Base-by-base conservation (phyloP, 2,888 invertebrate species). In the Flexamia atlantica region DNA sequence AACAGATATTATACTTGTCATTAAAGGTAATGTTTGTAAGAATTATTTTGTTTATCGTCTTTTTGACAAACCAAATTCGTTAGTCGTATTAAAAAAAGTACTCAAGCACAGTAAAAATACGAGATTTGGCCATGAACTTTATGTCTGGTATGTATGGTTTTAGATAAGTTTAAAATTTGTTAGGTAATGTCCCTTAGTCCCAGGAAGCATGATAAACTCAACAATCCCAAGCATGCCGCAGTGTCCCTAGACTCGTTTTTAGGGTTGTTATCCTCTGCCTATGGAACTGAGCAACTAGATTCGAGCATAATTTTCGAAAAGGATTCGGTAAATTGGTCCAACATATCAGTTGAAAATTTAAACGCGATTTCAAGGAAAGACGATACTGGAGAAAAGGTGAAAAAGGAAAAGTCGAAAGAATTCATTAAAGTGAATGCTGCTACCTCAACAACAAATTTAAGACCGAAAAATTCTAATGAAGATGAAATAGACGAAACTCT, bases 361-460 rank as follows among this genome's bases (percentile, higher is more conserved):
- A 50, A 9, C 1, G 28, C 76, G 12, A 7, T 28, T 20, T 1
- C 28, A 1, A 46, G 25, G n/a, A 76, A 50, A 76, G 72, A 42
- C 2, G 53, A 46, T 14, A 2, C 9, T 7, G 28, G 50, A 4
- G 74, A 42, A 20, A 28, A 42, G 20, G 20, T 7, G 12, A 76
- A 25, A 28, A n/a, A n/a, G 20, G 12, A 42, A 1, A n/a, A 42
- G 23, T 1, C 5, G 17, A 36, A 46, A 50, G 76, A 50, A 50
- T 23, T 7, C 12, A 28, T 12, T 4, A 76, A 76, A 32, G 42
- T 50, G 20, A 76, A 20, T 50, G 53, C 32, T 28, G 20, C 28
- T 28, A 76, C 76, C n/a, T 76, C 76, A 14, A 76, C 76, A 25
- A 76, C 76, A 7, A 76, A 25, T 50, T 25, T 76, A 12, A 76